A percentile compares a stretch with the other conserved stretches of the same genome.
These are phyloP conservation scores for Pherbina coryleti DNA, from an alignment of 2,888 invertebrate species.

Conservation along the genomic window DNA sequence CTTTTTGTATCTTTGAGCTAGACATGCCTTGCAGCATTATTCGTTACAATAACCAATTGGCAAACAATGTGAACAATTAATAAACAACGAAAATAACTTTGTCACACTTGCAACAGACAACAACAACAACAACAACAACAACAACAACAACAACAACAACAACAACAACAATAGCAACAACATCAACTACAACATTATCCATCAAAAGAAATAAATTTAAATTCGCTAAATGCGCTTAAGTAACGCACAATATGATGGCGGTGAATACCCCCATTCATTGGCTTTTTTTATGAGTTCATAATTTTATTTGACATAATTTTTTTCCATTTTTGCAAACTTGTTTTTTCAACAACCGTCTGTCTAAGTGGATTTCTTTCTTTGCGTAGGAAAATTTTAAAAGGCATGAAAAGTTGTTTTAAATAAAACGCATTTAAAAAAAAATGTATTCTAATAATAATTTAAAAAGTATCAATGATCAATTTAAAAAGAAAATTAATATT, in stretches of 20 bases:
- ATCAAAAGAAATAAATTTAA: constrained; percentile 10
- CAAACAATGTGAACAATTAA: constrained; percentile 35
- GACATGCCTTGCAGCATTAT: not conserved
- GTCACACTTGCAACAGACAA: constrained; percentile 1
- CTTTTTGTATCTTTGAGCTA: not conserved
- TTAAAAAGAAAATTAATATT: too few relatives aligned
- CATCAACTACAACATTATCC: not conserved
- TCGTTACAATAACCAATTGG: constrained; percentile 25
- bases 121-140: not conserved
- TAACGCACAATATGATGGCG: constrained; percentile 29
- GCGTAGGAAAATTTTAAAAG: too few relatives aligned
- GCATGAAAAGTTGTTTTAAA: too few relatives aligned
- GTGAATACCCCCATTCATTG: not conserved
- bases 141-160: constrained; percentile 9
- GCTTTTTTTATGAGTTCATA: not conserved
- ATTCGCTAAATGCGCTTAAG: constrained; percentile 25
- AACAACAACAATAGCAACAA: not conserved
- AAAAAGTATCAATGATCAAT: too few relatives aligned
- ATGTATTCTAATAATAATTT: too few relatives aligned
- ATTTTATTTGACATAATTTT: constrained; percentile 1
- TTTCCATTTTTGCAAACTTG: too few relatives aligned
- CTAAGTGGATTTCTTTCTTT: too few relatives aligned
- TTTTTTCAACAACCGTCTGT: too few relatives aligned
- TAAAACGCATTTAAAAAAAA: too few relatives aligned
- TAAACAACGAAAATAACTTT: constrained; percentile 27